phyloP scores from a whole-genome alignment of 2,113 vertebrate genomes.

The Tachysurus vachellii region DNA sequence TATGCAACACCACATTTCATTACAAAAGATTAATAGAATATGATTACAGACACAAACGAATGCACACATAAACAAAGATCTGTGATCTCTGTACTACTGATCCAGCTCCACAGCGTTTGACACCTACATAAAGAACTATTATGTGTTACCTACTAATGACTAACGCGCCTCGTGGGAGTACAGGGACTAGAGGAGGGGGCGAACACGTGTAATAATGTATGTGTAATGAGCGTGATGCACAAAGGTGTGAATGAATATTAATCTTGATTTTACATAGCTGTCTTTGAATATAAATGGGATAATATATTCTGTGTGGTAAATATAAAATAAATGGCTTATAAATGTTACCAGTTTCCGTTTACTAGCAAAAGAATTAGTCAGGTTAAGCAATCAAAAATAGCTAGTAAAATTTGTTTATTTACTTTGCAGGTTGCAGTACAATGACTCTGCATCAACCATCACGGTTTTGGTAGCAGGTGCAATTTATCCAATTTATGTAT shows the following conservation, averaged over 20 bases:
- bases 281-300: background rate
- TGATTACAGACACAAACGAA: slow-evolving; percentile 39
- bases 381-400: background rate
- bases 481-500: background rate
- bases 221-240: slow-evolving; percentile 12
- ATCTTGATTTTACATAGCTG: slow-evolving; percentile 24
- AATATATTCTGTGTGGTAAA: background rate
- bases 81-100: slow-evolving; percentile 9
- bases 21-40: background rate
- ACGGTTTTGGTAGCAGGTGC: background rate
- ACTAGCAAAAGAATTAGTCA: background rate
- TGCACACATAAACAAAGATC: slow-evolving; percentile 25
- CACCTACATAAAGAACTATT: slow-evolving; percentile 55
- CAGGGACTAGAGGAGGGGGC: slow-evolving; percentile 5
- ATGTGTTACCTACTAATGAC: slow-evolving; percentile 57
- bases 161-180: slow-evolving; percentile 47
- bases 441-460: background rate
- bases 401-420: background rate
- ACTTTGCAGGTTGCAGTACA: background rate
- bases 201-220: slow-evolving; percentile 25
- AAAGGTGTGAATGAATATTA: slow-evolving; percentile 38
- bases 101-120: slow-evolving; percentile 26
- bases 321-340: background rate
- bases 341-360: background rate
- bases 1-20: background rate